Evolutionary conservation across 2,888 invertebrate genomes (phyloP).

Genomic region (Eupithecia pulchellata): DNA sequence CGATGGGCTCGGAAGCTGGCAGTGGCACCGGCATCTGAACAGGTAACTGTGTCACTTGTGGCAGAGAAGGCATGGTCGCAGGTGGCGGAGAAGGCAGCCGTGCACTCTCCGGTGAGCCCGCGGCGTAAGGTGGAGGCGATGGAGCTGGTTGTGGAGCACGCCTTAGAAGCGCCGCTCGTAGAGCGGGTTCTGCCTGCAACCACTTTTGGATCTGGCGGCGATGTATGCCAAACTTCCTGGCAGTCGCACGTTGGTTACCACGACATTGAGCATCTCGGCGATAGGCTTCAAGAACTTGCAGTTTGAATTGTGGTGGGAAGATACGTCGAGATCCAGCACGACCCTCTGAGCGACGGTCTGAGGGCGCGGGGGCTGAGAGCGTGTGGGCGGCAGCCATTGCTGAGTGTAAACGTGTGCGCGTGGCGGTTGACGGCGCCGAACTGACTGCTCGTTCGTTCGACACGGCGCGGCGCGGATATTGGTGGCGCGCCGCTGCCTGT

Average conservation of each 20-base stretch:
- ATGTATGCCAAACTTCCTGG: constrained; percentile 95
- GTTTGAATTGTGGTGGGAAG: constrained; percentile 95
- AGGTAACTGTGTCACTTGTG: constrained; percentile 55
- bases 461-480: constrained; percentile 75
- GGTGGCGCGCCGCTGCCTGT: constrained; percentile 82
- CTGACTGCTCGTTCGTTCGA: constrained; percentile 77
- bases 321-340: constrained; percentile 93
- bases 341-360: constrained; percentile 82
- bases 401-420: constrained; percentile 71
- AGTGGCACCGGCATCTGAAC: constrained; percentile 59
- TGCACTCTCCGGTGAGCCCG: constrained; percentile 77
- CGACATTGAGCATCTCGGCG: constrained; percentile 94
- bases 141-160: constrained; percentile 80
- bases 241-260: constrained; percentile 95
- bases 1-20: constrained; percentile 68
- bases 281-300: constrained; percentile 95
- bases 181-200: constrained; percentile 93
- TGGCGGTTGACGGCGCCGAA: constrained; percentile 81
- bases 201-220: constrained; percentile 96
- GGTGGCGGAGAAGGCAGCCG: constrained; percentile 76
- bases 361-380: constrained; percentile 77
- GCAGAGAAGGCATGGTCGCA: constrained; percentile 52
- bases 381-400: constrained; percentile 81
- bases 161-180: constrained; percentile 89
- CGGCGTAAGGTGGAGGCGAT: constrained; percentile 78